Evolutionary conservation across 2,888 invertebrate genomes (phyloP).

Genomic region (Limnephilus auricula): DNA sequence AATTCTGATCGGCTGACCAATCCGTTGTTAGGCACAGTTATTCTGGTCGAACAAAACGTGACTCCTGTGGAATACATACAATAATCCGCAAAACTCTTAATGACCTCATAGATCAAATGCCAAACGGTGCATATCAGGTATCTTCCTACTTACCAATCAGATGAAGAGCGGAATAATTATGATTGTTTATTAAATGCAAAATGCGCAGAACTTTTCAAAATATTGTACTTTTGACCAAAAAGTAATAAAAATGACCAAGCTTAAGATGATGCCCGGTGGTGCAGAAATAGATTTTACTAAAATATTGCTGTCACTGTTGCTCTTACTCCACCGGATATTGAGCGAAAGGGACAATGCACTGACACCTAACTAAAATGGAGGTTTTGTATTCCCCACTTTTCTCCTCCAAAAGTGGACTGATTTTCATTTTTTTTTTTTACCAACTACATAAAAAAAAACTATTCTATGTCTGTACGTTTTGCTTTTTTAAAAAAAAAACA

Average conservation of each 20-base stretch:
- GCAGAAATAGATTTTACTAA: too few species aligned
- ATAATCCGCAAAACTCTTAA: not conserved
- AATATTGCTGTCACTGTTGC: too few species aligned
- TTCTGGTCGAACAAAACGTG: conserved; percentile 23
- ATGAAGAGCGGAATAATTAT: not conserved
- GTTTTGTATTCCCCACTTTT: too few species aligned
- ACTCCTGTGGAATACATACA: conserved; percentile 20
- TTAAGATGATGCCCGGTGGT: too few species aligned
- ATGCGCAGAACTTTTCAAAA: not conserved
- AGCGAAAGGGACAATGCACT: too few species aligned
- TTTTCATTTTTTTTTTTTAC: too few species aligned
- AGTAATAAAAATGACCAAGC: not conserved
- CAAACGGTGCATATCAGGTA: conserved; percentile 2
- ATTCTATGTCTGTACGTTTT: too few species aligned
- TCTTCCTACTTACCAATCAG: not conserved
- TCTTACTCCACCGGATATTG: too few species aligned
- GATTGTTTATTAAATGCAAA: not conserved
- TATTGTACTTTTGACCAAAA: not conserved
- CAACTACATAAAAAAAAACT: too few species aligned
- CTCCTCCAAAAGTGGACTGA: too few species aligned
- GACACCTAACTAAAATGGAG: too few species aligned
- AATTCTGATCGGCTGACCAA: not conserved
- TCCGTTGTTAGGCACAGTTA: conserved; percentile 26
- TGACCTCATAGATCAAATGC: conserved; percentile 3
- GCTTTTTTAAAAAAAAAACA: too few species aligned